A percentile compares a stretch with the other conserved stretches of the same genome.
phyloP scores from a whole-genome alignment of 2,888 invertebrate species.

The Tribolium freemani region DNA sequence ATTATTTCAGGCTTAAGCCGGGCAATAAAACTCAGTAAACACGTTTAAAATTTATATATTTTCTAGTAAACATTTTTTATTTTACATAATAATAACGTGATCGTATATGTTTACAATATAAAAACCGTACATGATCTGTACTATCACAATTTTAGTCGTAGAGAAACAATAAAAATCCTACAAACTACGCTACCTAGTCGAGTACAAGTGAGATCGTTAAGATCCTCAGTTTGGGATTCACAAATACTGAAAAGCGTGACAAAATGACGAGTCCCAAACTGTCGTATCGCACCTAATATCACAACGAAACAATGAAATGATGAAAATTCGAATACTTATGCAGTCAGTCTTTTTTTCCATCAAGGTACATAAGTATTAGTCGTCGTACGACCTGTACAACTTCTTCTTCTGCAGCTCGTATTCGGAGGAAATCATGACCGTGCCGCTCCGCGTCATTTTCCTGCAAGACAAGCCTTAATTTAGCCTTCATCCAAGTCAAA shows the following conservation, averaged over 20 bases:
- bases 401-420: constrained; percentile 91
- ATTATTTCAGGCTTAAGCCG: constrained; percentile 10
- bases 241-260: constrained; percentile 22
- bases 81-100: constrained; percentile 21
- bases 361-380: constrained; percentile 32
- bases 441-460: constrained; percentile 87
- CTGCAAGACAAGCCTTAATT: constrained; percentile 66
- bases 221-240: not conserved
- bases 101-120: constrained; percentile 7
- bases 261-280: not conserved
- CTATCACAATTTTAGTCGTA: constrained; percentile 36
- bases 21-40: constrained; percentile 5
- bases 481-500: constrained; percentile 1
- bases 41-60: constrained; percentile 7
- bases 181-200: not conserved
- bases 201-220: constrained; percentile 24
- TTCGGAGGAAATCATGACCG: constrained; percentile 88
- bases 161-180: constrained; percentile 20
- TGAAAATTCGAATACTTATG: constrained; percentile 26
- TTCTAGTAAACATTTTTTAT: constrained; percentile 4
- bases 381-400: constrained; percentile 78
- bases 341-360: constrained; percentile 20
- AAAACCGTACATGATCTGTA: constrained; percentile 30
- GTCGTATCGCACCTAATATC: constrained; percentile 41
- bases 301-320: constrained; percentile 20